Evolutionary conservation across 2,888 invertebrate species (phyloP).

Genomic region (Leuctra nigra): DNA sequence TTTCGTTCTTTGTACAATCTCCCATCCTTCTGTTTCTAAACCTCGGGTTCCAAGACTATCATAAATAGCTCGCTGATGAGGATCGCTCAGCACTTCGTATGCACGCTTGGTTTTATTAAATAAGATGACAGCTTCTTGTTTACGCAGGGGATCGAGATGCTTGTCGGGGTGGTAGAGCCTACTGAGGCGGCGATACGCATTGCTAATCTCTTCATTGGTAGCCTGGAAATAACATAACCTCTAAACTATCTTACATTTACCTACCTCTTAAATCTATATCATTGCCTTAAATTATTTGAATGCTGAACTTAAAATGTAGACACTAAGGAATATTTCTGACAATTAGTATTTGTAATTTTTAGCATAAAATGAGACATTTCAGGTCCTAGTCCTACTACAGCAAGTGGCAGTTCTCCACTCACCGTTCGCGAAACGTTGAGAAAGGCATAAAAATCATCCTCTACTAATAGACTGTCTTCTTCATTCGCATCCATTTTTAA

Average conservation of each 20-base stretch:
- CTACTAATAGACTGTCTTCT: conserved; percentile 35
- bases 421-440: conserved; percentile 80
- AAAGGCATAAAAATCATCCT: conserved; percentile 85
- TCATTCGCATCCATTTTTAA: conserved; percentile 28
- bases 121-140: conserved; percentile 83
- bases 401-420: too few species aligned
- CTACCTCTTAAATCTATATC: too few species aligned
- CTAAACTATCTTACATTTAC: too few species aligned
- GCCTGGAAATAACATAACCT: conserved; percentile 57
- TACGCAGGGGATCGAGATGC: conserved; percentile 74
- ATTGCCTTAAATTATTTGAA: too few species aligned
- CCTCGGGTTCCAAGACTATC: conserved; percentile 86
- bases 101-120: conserved; percentile 92
- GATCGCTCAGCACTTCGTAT: conserved; percentile 91
- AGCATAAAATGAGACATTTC: too few species aligned
- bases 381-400: too few species aligned
- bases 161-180: conserved; percentile 96
- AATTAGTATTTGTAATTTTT: too few species aligned
- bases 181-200: conserved; percentile 87
- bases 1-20: conserved; percentile 82
- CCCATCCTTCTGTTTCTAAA: conserved; percentile 92
- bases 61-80: conserved; percentile 91
- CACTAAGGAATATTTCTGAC: too few species aligned
- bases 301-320: too few species aligned
- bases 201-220: conserved; percentile 82